Evolutionary conservation across 2,888 invertebrate species (phyloP).

Genomic region (Agapetus fuscipes): DNA sequence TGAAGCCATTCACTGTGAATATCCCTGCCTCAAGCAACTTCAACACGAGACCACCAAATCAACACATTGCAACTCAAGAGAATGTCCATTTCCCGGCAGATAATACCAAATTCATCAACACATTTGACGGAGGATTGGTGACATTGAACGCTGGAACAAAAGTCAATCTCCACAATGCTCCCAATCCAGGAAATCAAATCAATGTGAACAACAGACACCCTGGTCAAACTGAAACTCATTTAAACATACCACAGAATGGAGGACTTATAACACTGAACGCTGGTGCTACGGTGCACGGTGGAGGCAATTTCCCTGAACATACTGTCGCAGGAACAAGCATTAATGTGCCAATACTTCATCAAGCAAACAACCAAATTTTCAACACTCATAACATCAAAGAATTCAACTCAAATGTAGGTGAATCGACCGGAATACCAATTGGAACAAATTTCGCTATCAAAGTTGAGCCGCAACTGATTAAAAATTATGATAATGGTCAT

Average conservation of each 20-base stretch:
- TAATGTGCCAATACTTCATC: constrained; percentile 9
- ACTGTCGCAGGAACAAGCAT: constrained; percentile 17
- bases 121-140: constrained; percentile 18
- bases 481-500: constrained; percentile 31
- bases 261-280: constrained; percentile 20
- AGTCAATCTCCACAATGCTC: constrained; percentile 16
- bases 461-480: constrained; percentile 35
- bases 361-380: constrained; percentile 6
- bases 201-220: not conserved
- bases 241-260: constrained; percentile 16
- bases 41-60: constrained; percentile 10
- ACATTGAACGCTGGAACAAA: constrained; percentile 20
- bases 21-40: constrained; percentile 25
- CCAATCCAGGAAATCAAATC: not conserved
- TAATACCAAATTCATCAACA: constrained; percentile 15
- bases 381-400: constrained; percentile 14
- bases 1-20: constrained; percentile 35
- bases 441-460: constrained; percentile 42
- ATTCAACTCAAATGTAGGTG: constrained; percentile 24
- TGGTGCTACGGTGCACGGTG: constrained; percentile 19
- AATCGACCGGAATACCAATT: constrained; percentile 38
- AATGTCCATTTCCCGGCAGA: constrained; percentile 9
- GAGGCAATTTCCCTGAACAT: constrained; percentile 17
- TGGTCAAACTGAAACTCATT: constrained; percentile 8
- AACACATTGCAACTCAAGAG: constrained; percentile 4